These are phyloP conservation scores for Prorops nasuta DNA, from an alignment of 1,140 invertebrate genomes.

Conservation along the genomic window DNA sequence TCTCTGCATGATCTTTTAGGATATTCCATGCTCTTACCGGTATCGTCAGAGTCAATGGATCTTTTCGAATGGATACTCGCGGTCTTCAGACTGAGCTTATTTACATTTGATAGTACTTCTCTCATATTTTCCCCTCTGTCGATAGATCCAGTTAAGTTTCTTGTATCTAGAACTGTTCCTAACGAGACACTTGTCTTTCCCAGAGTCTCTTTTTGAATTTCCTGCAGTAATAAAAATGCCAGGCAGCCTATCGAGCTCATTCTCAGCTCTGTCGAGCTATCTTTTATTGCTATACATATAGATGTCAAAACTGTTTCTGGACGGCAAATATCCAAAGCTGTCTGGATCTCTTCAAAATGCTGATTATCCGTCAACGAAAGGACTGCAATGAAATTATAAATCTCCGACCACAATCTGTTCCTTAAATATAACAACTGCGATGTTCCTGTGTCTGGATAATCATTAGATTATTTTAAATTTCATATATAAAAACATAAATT, in stretches of 20 bases:
- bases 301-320: constrained; percentile 41
- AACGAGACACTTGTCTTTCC: constrained; percentile 23
- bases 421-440: constrained; percentile 44
- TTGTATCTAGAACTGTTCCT: constrained; percentile 29
- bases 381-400: constrained; percentile 52
- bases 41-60: constrained; percentile 6
- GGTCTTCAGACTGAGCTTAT: constrained; percentile 30
- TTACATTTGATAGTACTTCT: constrained; percentile 28
- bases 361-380: constrained; percentile 42
- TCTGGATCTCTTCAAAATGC: constrained; percentile 43
- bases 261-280: constrained; percentile 28
- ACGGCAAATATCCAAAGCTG: constrained; percentile 39
- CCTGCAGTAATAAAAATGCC: constrained; percentile 38
- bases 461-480: constrained; percentile 2
- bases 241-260: constrained; percentile 41
- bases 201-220: constrained; percentile 39
- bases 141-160: background rate
- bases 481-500: background rate
- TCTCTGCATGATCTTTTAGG: background rate
- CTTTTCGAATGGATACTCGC: constrained; percentile 15
- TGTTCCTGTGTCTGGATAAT: constrained; percentile 39
- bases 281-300: constrained; percentile 46
- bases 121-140: constrained; percentile 16
- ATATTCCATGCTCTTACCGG: background rate
- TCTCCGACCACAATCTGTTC: constrained; percentile 51